Evolutionary conservation across 2,797 vertebrate species (phyloP).

Genomic region (Avahi laniger): DNA sequence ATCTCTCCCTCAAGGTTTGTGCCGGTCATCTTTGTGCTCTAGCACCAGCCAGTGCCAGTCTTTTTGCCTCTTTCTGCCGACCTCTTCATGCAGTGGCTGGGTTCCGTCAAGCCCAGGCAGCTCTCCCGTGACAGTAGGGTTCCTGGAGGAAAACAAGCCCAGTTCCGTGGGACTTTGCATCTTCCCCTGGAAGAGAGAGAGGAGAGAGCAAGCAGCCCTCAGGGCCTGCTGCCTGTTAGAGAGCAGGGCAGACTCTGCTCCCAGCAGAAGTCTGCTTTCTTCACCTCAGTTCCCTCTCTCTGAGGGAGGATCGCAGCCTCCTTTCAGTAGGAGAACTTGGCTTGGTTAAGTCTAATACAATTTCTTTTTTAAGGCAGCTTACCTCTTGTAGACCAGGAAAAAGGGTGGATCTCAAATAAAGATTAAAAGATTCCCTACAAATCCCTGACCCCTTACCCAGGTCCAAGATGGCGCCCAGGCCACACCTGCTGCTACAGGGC

Average conservation of each 20-base stretch:
- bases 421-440: neutral
- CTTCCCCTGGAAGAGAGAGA: neutral
- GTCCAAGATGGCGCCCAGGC: neutral
- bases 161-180: neutral
- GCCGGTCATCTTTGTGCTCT: neutral
- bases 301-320: neutral
- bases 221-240: neutral
- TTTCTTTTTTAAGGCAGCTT: constrained; percentile 5
- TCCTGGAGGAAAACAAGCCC: neutral
- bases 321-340: neutral
- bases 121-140: neutral
- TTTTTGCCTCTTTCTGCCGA: neutral
- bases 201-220: neutral
- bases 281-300: neutral
- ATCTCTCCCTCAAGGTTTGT: neutral
- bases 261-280: neutral
- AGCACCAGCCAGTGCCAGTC: neutral
- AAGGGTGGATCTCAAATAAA: neutral
- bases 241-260: neutral
- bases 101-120: neutral
- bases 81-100: neutral
- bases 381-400: neutral
- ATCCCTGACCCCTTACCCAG: neutral
- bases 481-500: neutral
- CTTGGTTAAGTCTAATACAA: neutral